These are phyloP conservation scores for Apostichopus parvimensis DNA, from an alignment of 35 echinoderm and acorn worm genomes.

Conservation along the genomic window DNA sequence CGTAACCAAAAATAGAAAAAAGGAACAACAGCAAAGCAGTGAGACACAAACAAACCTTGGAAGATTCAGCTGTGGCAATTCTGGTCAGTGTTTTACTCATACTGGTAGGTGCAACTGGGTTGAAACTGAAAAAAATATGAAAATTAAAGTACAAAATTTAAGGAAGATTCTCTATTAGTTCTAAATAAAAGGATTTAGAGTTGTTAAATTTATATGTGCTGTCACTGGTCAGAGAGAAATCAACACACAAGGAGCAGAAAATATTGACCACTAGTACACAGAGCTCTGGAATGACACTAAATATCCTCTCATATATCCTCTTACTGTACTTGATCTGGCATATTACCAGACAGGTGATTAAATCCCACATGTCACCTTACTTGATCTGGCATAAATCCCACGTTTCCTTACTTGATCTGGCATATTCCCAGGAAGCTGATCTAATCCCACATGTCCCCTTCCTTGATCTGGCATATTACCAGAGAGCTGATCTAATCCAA, in stretches of 20 bases:
- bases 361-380: slow-evolving; percentile 12
- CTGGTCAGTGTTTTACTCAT: slow-evolving; percentile 88
- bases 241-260: too few relatives aligned
- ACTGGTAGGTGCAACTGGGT: slow-evolving; percentile 89
- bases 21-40: neutral
- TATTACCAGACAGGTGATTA: slow-evolving; percentile 25
- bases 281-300: too few relatives aligned
- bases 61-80: slow-evolving; percentile 80
- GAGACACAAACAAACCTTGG: slow-evolving; percentile 51
- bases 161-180: neutral
- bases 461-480: slow-evolving; percentile 61
- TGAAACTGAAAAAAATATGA: slow-evolving; percentile 76
- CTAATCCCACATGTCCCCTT: slow-evolving; percentile 25
- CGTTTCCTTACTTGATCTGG: slow-evolving; percentile 74
- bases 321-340: too few relatives aligned
- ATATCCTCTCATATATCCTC: too few relatives aligned
- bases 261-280: too few relatives aligned
- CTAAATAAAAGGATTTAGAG: too few relatives aligned
- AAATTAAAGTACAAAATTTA: neutral
- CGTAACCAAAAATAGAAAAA: too few relatives aligned
- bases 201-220: too few relatives aligned
- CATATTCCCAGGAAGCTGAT: slow-evolving; percentile 61
- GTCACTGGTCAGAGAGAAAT: too few relatives aligned
- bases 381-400: too few relatives aligned
- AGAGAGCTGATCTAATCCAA: neutral